A percentile compares a stretch with the other conserved stretches of the same genome.
Conservation (phyloP, 2,888 invertebrate species). For the Chesias legatella region DNA sequence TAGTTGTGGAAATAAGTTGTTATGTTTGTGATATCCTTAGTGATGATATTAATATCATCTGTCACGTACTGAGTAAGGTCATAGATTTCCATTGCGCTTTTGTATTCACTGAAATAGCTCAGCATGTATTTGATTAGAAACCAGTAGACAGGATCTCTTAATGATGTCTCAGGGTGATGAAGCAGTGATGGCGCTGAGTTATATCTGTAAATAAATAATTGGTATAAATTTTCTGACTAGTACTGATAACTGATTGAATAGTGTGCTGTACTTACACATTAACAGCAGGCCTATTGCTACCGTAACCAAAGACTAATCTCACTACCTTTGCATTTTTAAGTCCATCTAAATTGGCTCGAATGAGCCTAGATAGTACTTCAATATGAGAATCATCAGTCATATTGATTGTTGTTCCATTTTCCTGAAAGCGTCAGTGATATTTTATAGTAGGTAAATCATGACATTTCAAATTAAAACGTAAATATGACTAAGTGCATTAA, state of each 20-base stretch:
- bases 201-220: constrained; percentile 48
- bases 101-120: constrained; percentile 56
- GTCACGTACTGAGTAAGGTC: constrained; percentile 50
- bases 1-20: constrained; percentile 59
- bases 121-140: constrained; percentile 49
- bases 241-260: too few relatives aligned
- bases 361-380: constrained; percentile 55
- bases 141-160: constrained; percentile 67
- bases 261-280: constrained; percentile 47
- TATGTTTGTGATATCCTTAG: constrained; percentile 45
- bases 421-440: constrained; percentile 38
- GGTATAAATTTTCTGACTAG: too few relatives aligned
- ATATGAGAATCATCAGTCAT: constrained; percentile 61
- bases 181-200: constrained; percentile 64
- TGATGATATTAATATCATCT: constrained; percentile 46
- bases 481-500: too few relatives aligned
- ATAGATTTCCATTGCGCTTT: constrained; percentile 45
- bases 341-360: constrained; percentile 62
- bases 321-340: constrained; percentile 53
- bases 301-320: constrained; percentile 59
- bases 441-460: not conserved
- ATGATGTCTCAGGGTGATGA: constrained; percentile 63
- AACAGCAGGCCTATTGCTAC: constrained; percentile 46
- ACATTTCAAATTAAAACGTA: not conserved
- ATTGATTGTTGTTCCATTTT: constrained; percentile 53